Evolutionary conservation across 2,888 invertebrate species (phyloP).

Genomic region (Tachystola acroxantha): DNA sequence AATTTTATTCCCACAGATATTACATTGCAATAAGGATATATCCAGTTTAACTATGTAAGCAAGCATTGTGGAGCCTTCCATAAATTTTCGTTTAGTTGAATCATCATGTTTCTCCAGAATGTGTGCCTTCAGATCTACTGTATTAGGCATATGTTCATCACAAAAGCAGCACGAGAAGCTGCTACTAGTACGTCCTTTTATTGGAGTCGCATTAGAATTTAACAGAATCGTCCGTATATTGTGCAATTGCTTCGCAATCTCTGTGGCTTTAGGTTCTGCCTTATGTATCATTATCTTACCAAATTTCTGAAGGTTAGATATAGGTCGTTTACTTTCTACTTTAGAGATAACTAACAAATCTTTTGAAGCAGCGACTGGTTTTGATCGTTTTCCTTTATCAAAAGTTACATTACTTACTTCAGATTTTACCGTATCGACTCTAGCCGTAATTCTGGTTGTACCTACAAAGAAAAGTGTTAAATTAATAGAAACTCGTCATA

Average conservation of each 20-base stretch:
- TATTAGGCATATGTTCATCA: constrained; percentile 16
- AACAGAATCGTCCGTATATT: constrained; percentile 9
- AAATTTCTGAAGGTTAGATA: constrained; percentile 36
- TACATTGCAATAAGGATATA: constrained; percentile 36
- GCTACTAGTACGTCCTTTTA: constrained; percentile 52
- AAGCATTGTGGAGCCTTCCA: not conserved
- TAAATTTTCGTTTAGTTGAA: constrained; percentile 16
- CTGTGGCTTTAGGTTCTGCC: constrained; percentile 31
- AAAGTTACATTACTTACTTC: constrained; percentile 8
- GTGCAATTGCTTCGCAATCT: constrained; percentile 25
- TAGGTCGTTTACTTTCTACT: no score
- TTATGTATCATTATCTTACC: constrained; percentile 49
- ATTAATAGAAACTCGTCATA: no score
- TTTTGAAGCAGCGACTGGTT: not conserved
- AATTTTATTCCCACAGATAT: constrained; percentile 24
- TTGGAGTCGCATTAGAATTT: constrained; percentile 46
- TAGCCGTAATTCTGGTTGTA: constrained; percentile 22
- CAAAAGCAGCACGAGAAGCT: constrained; percentile 56
- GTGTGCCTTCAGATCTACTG: constrained; percentile 24
- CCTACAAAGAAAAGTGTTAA: constrained; percentile 40
- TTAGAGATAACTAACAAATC: no score
- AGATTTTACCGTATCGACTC: constrained; percentile 12
- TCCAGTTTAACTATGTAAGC: constrained; percentile 16
- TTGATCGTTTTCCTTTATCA: no score
- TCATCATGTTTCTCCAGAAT: constrained; percentile 8